Conservation (phyloP, 2,113 vertebrate species). For the Agapornis roseicollis region DNA sequence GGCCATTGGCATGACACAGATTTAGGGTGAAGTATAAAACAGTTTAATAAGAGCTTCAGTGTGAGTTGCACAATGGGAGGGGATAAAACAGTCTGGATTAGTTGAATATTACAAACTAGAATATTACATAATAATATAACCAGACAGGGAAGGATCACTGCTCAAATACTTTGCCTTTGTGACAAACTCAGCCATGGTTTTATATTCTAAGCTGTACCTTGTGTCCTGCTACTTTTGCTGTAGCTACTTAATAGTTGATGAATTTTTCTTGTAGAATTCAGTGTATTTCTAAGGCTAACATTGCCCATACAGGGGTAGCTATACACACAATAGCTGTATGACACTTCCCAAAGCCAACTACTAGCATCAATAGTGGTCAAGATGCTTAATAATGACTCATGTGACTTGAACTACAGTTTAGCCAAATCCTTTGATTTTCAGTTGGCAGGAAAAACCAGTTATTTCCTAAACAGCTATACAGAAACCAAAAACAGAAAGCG, state of each 20-base stretch:
- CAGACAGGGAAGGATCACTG: not conserved
- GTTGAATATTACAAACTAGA: not conserved
- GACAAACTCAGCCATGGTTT: not conserved
- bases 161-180: not conserved
- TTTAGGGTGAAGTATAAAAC: not conserved
- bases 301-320: not conserved
- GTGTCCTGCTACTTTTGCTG: not conserved
- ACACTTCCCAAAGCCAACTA: not conserved
- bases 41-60: not conserved
- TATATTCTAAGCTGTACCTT: not conserved
- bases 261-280: not conserved
- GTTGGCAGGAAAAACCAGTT: not conserved
- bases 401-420: not conserved
- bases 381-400: not conserved
- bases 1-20: not conserved
- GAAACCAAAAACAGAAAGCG: conserved; percentile 1
- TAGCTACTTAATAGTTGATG: not conserved
- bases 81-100: not conserved
- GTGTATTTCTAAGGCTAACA: not conserved
- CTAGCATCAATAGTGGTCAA: not conserved
- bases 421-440: conserved; percentile 5
- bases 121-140: not conserved
- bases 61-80: not conserved
- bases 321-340: not conserved
- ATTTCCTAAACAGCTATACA: conserved; percentile 3